Base-by-base conservation (phyloP, 2,113 vertebrate genomes). In the Phyllostomus discolor region DNA sequence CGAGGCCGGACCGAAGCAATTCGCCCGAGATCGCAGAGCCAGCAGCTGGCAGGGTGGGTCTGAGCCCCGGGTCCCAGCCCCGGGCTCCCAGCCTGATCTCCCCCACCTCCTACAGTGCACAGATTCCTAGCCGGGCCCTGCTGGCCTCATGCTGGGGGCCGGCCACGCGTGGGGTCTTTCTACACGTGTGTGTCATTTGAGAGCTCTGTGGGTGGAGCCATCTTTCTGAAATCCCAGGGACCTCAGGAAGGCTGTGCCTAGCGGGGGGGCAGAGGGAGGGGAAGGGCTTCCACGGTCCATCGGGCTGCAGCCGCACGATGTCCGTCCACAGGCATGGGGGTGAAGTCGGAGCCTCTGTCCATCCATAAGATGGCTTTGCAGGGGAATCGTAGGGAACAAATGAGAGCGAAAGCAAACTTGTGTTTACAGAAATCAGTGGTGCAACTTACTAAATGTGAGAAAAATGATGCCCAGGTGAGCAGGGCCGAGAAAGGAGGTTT, bases 201-300 rank as follows among this genome's bases (percentile, higher is more conserved):
- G 24, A 38, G 50, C 46, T 81, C 41, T 41, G 6, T 57, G 75
- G 81, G 81, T 22, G 38, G 50, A 76, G 4, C 43, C 2, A 6
- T 76, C 50, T 87, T 87, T 50, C 38, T 76, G 31, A 95, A 92
- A 81, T 7, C 28, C 69, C 95, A 50, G 75, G 28, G 69, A 54
- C n/a, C 83, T 70, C 62, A 31, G 14, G 20, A 59, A 43, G 28
- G 57, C 79, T 69, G 41, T 0, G 0, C 41, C 73, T 7, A 26
- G 64, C 35, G 24, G 22, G 26, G 72, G 76, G 22, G n/a, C n/a
- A n/a, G n/a, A 1, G 15, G 43, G 59, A 33, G 67, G 2, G 10
- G 59, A 38, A 26, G 41, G 8, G 1, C 33, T 7, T 67, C 54
- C n/a, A 8, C 0, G 46, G 50, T 19, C 46, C 76, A 16, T 66